Base-by-base conservation (phyloP, 2,888 invertebrate genomes). In the Leucoptera coffeella region DNA sequence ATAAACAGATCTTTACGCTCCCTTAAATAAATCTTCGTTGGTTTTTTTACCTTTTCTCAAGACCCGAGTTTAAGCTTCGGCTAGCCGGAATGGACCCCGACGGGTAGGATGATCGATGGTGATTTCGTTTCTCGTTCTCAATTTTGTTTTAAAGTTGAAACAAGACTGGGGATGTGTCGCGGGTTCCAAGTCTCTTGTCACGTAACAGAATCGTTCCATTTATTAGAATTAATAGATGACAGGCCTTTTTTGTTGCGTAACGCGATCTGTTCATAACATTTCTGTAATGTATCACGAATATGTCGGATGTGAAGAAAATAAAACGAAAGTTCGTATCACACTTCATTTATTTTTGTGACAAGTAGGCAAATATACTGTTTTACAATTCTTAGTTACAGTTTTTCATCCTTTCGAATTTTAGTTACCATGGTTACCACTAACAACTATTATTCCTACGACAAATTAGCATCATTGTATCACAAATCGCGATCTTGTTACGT, bases 1-100 rank as follows among this genome's bases (percentile, higher is more conserved):
- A 69, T 69, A 69, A 69, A 69, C 69, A 69, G 64, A 69, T 67
- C 65, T 69, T 69, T 67, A 67, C 67, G 69, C 65, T 65, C 58
- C 67, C 57, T 69, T 67, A 67, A 67, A 67, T 69, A 69, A 67
- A 69, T 69, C 69, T 65, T 62, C 52, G 45, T 52, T 48, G 26
- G 52, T 59, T 53, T 51, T 43, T 51, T 29, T 15, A 25, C 61
- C 55, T 65, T 65, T 62, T 65, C 55, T 64, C 64, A 59, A 59
- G 58, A 36, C 47, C 45, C 47, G 61, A 60, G 61, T 57, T 60
- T 62, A 33, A 53, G 47, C 50, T 52, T 56, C 43, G 62, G 62
- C 56, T 61, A 54, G 59, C 59, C 57, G 45, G 51, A 46, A 37
- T 36, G 30, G 32, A 34, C 35, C 37, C 36, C 38, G 38, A 35